Evolutionary conservation across 2,888 invertebrate species (phyloP).

Genomic region (Aquatica leii): DNA sequence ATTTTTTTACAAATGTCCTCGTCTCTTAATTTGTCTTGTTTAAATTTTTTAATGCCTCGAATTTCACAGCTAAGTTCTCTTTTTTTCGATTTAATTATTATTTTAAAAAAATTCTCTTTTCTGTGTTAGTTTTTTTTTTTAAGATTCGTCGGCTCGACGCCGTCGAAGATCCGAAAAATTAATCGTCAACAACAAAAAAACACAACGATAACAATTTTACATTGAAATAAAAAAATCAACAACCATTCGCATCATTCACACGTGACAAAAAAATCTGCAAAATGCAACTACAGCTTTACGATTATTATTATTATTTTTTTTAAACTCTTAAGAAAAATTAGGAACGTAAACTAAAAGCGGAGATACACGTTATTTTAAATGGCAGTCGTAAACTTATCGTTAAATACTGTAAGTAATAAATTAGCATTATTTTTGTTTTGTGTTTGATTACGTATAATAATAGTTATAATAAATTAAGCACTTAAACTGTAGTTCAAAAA

Average conservation of each 20-base stretch:
- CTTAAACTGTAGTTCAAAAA: slow-evolving; percentile 31
- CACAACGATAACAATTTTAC: slow-evolving; percentile 24
- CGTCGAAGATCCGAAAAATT: too few species aligned
- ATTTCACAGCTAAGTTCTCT: slow-evolving; percentile 44
- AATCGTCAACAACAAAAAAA: slow-evolving; percentile 19
- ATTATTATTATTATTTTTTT: too few species aligned
- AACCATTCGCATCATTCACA: slow-evolving; percentile 25
- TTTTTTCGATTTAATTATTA: slow-evolving; percentile 23
- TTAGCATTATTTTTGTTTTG: slow-evolving; percentile 13
- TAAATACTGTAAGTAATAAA: slow-evolving; percentile 25
- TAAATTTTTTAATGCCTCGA: slow-evolving; percentile 43
- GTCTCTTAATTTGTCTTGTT: slow-evolving; percentile 27
- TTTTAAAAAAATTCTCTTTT: slow-evolving; percentile 6
- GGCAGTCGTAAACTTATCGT: slow-evolving; percentile 40
- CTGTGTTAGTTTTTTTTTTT: slow-evolving; percentile 8
- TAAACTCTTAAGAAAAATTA: slow-evolving; percentile 21
- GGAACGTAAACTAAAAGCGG: slow-evolving; percentile 37
- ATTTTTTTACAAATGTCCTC: slow-evolving; percentile 25
- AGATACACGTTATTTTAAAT: slow-evolving; percentile 34
- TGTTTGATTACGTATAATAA: slow-evolving; percentile 18
- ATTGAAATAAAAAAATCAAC: slow-evolving; percentile 19
- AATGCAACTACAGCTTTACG: slow-evolving; percentile 35
- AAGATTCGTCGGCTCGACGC: too few species aligned
- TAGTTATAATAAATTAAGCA: too few species aligned
- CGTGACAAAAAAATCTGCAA: slow-evolving; percentile 23